phyloP scores from a whole-genome alignment of 2,888 invertebrate genomes.

The Ditula angustiorana region DNA sequence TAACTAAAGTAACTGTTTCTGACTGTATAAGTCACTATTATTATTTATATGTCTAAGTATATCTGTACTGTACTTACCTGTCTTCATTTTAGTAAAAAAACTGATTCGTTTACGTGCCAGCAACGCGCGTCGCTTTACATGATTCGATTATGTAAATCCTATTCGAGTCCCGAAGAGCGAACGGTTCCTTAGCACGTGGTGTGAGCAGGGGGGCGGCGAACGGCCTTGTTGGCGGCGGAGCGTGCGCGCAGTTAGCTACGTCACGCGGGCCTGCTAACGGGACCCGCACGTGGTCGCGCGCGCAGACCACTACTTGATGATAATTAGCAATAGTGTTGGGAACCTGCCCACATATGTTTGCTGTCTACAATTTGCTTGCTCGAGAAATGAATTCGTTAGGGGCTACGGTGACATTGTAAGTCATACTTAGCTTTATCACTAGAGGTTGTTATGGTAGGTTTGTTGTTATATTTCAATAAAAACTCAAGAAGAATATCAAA shows the following conservation, averaged over 20 bases:
- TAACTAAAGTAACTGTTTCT: not conserved
- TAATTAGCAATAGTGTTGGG: slow-evolving; percentile 45
- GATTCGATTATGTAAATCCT: slow-evolving; percentile 33
- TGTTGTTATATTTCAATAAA: too few species aligned
- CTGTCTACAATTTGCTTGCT: too few species aligned
- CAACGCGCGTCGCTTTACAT: not conserved
- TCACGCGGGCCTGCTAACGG: slow-evolving; percentile 41
- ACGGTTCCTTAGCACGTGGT: slow-evolving; percentile 41
- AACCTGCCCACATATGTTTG: not conserved
- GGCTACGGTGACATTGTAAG: too few species aligned
- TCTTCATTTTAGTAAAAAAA: too few species aligned
- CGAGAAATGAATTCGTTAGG: too few species aligned
- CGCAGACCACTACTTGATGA: slow-evolving; percentile 14
- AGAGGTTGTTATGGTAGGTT: too few species aligned
- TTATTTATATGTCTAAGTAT: too few species aligned
- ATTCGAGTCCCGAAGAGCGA: slow-evolving; percentile 33
- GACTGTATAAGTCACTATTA: not conserved
- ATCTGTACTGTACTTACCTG: too few species aligned
- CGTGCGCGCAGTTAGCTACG: slow-evolving; percentile 46
- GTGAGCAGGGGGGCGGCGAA: slow-evolving; percentile 47
- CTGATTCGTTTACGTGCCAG: not conserved
- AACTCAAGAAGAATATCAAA: too few species aligned
- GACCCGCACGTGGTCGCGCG: slow-evolving; percentile 37
- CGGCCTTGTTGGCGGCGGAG: slow-evolving; percentile 63
- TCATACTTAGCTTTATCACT: too few species aligned